Evolutionary conservation across 2,888 invertebrate species (phyloP), one percentile per base, ranked within the genome.

Genomic region (Idaea aversata): DNA sequence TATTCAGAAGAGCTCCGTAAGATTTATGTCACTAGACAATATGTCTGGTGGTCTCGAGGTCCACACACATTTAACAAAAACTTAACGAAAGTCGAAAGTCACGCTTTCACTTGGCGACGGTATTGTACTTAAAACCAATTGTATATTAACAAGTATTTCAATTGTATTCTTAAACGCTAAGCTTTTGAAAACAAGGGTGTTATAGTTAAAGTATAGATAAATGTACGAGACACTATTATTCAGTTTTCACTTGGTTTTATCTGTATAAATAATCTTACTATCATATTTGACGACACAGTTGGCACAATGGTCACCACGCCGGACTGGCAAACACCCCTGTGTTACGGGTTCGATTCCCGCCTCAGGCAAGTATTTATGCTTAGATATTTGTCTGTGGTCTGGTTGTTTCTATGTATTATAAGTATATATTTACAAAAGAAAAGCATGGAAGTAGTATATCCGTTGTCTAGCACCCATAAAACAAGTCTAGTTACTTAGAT

Each of bases 11-110:
- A 78, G 78, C 77, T 71, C 74, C 72, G 47, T 77, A 71, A 78
- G 84, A 88, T 84, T 86, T 85, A 87, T 86, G 89, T 87, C 87
- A 84, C 88, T 85, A 88, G 89, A 91, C 91, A 91, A 91, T 91
- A 91, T 91, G 88, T 88, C 81, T 82, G 83, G 81, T 80, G 84
- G 81, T 77, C 78, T 79, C 78, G 79, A 80, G 78, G 80, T 77
- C 86, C 87, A 87, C 90, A 91, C 83, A 89, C 83, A 83, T 84
- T 86, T 84, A 82, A 91, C 91, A 92, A 92, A 92, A 92, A 91
- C 87, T 86, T 87, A 90, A 92, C 87, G 92, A 91, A 91, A 91
- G 91, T 91, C 86, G 92, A 93, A 91, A 93, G 92, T 90, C 81
- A 87, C 87, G 89, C 92, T 93, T 93, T 93, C 92, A 92, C 92